Evolutionary conservation across 2,113 vertebrate species (phyloP).

Genomic region (Alligator sinensis): DNA sequence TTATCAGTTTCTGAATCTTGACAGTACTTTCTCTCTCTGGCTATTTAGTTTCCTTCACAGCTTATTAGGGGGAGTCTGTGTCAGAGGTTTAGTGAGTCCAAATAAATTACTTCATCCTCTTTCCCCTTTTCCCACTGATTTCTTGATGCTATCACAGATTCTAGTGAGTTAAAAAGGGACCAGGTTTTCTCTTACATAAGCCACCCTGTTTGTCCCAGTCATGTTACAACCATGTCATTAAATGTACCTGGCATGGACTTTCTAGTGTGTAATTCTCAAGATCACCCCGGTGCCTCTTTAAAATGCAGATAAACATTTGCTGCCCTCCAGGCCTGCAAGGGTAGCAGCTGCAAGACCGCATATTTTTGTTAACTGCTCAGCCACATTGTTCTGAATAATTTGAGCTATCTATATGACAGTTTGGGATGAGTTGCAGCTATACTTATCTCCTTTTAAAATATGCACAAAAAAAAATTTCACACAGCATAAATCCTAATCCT

Average conservation of each 20-base stretch:
- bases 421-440: background rate
- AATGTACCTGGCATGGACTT: conserved; percentile 35
- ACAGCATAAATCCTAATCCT: too few species aligned
- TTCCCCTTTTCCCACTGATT: conserved; percentile 4
- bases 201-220: background rate
- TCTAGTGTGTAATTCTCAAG: background rate
- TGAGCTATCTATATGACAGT: background rate
- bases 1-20: background rate
- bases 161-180: conserved; percentile 11
- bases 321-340: background rate
- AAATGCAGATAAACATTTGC: conserved; percentile 20
- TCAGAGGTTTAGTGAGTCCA: background rate
- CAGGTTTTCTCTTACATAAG: background rate
- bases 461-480: too few species aligned
- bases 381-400: background rate
- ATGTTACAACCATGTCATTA: background rate
- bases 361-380: background rate
- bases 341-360: background rate
- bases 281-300: conserved; percentile 8
- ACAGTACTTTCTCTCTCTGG: background rate
- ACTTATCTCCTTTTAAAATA: background rate
- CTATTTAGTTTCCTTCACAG: background rate
- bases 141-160: background rate
- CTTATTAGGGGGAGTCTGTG: background rate
- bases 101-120: background rate